Percentiles rank a stretch among this genome's conserved stretches.
Conservation (phyloP, 2,888 invertebrate species). For the Stomorhina lunata region DNA sequence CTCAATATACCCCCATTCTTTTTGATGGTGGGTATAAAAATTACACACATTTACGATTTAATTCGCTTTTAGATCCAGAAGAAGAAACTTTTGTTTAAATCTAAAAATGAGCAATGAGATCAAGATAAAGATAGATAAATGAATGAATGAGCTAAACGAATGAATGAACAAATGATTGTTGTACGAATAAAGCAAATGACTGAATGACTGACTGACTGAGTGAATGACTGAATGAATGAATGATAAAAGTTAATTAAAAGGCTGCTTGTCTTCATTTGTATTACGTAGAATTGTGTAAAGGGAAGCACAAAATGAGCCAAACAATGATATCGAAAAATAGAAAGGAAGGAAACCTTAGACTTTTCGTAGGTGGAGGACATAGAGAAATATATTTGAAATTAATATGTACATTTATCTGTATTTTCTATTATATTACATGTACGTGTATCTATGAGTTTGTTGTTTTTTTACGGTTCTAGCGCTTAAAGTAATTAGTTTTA, state of each 20-base stretch:
- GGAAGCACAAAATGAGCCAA: background rate
- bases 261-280: constrained; percentile 16
- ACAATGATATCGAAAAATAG: background rate
- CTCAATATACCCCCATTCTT: background rate
- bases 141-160: background rate
- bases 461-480: background rate
- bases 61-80: too few species aligned
- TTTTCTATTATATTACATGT: too few species aligned
- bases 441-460: background rate
- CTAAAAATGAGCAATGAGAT: background rate
- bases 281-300: background rate
- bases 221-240: background rate
- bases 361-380: too few species aligned
- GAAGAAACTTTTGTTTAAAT: background rate
- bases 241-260: constrained; percentile 21
- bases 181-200: background rate
- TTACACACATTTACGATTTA: too few species aligned
- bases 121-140: background rate
- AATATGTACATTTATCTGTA: too few species aligned
- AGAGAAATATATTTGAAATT: too few species aligned
- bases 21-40: too few species aligned
- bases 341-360: background rate
- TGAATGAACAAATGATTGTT: background rate
- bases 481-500: background rate
- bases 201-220: background rate